These are phyloP conservation scores for Thaumetopoea pityocampa DNA, from an alignment of 1,140 invertebrate species.

Conservation along the genomic window DNA sequence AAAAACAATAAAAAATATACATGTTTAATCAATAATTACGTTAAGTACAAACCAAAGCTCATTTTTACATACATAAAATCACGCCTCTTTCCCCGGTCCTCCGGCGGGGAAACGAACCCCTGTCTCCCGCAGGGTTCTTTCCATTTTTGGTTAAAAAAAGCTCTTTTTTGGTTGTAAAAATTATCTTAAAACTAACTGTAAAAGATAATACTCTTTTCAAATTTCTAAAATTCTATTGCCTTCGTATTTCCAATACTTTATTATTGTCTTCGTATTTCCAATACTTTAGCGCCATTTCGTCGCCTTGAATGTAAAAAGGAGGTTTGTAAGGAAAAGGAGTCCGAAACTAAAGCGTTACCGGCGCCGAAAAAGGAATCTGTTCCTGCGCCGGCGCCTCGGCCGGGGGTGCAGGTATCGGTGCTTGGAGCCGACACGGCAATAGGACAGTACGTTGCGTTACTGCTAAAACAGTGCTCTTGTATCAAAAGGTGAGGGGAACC, in stretches of 20 bases:
- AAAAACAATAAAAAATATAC: no score
- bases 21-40: no score
- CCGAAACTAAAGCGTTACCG: constrained; percentile 38
- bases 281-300: constrained; percentile 48
- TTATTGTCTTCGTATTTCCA: background rate
- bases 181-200: no score
- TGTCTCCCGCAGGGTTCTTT: no score
- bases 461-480: constrained; percentile 58
- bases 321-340: constrained; percentile 25
- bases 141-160: no score
- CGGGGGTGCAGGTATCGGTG: constrained; percentile 54
- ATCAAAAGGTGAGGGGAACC: constrained; percentile 69
- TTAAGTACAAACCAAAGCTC: no score
- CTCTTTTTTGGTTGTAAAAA: no score
- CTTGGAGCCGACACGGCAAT: constrained; percentile 54
- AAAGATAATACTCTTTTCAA: no score
- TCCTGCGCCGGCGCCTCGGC: constrained; percentile 33
- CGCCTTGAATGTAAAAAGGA: constrained; percentile 33
- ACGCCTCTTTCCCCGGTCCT: no score
- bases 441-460: constrained; percentile 49
- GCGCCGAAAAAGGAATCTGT: constrained; percentile 26
- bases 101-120: no score
- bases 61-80: no score
- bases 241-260: background rate
- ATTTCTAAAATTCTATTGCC: background rate